Evolutionary conservation across 2,888 invertebrate species (phyloP).

Genomic region (Drosophila kambysellisi): DNA sequence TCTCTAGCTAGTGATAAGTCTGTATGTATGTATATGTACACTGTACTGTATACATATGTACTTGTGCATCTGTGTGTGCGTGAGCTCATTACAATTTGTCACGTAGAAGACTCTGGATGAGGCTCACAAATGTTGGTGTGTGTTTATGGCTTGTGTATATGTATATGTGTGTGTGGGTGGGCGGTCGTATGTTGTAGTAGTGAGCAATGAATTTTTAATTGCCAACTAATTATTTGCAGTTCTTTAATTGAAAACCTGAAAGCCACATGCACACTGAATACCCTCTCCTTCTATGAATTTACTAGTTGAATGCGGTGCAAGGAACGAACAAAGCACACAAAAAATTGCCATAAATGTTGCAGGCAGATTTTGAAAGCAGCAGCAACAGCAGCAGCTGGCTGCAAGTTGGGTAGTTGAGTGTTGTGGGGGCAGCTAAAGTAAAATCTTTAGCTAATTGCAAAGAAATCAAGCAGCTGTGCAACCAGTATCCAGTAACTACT

Average conservation of each 20-base stretch:
- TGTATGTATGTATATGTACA: slow-evolving; percentile 2
- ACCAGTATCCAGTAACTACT: not conserved
- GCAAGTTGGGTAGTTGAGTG: not conserved
- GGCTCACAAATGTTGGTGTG: slow-evolving; percentile 19
- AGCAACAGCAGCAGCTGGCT: not conserved
- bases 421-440: not conserved
- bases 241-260: slow-evolving; percentile 69
- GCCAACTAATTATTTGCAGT: slow-evolving; percentile 74
- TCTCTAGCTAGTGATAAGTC: not conserved
- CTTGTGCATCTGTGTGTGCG: slow-evolving; percentile 8
- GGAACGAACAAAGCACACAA: not conserved
- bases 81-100: slow-evolving; percentile 65
- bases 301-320: slow-evolving; percentile 28
- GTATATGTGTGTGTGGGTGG: slow-evolving; percentile 30
- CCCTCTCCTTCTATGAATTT: not conserved
- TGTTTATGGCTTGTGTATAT: slow-evolving; percentile 15
- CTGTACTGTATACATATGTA: not conserved
- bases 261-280: slow-evolving; percentile 30
- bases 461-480: slow-evolving; percentile 3
- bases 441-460: slow-evolving; percentile 23
- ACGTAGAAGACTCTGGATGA: slow-evolving; percentile 43
- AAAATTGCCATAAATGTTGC: slow-evolving; percentile 24
- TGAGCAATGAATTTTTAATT: slow-evolving; percentile 73
- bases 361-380: slow-evolving; percentile 18
- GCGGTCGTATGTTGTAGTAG: slow-evolving; percentile 38